Percentiles rank a stretch among this genome's conserved stretches.
These are phyloP conservation scores for Amazona guildingii DNA, from an alignment of 2,113 vertebrate genomes.

Conservation along the genomic window DNA sequence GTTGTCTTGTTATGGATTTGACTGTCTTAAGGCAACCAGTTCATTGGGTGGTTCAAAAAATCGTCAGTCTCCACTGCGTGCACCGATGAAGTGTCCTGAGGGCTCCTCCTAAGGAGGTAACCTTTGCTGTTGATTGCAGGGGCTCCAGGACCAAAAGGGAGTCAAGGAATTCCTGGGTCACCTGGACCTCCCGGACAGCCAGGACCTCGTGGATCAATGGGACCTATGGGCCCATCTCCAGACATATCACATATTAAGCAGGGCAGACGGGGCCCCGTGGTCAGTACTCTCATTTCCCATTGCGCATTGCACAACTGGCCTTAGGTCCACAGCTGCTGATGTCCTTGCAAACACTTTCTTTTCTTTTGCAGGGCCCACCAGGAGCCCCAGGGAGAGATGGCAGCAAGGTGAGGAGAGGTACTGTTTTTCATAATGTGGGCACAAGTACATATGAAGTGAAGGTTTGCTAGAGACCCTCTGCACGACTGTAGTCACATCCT, in stretches of 20 bases:
- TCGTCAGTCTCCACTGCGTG: neutral
- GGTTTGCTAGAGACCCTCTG: neutral
- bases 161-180: conserved; percentile 81
- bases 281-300: conserved; percentile 72
- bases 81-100: neutral
- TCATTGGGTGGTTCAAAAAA: neutral
- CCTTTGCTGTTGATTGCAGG: conserved; percentile 74
- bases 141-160: conserved; percentile 86
- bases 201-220: conserved; percentile 93
- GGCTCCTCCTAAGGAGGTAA: neutral
- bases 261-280: conserved; percentile 91
- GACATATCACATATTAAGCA: conserved; percentile 93
- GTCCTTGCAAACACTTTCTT: conserved; percentile 23
- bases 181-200: conserved; percentile 84
- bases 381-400: conserved; percentile 92
- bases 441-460: neutral
- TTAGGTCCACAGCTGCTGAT: neutral
- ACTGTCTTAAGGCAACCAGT: neutral
- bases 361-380: conserved; percentile 82
- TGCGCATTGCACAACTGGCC: neutral
- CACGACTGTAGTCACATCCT: neutral
- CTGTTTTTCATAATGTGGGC: neutral
- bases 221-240: conserved; percentile 92
- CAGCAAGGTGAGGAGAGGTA: conserved; percentile 80
- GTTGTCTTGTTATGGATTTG: neutral